A percentile compares a stretch with the other conserved stretches of the same genome.
Evolutionary conservation across 2,113 vertebrate species (phyloP).

Genomic region (Parus major): DNA sequence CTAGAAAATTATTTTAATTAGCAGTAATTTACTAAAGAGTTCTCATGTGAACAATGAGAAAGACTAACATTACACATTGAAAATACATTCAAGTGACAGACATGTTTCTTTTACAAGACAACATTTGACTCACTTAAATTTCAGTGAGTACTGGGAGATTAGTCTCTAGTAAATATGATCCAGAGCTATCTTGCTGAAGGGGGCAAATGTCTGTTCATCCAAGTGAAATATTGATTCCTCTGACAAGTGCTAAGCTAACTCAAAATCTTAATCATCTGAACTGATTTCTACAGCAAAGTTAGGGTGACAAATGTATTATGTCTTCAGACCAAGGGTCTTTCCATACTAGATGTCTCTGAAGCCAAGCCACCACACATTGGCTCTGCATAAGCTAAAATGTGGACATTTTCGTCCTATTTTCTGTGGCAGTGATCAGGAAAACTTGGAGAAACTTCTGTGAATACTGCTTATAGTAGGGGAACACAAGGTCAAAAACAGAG

Average conservation of each 20-base stretch:
- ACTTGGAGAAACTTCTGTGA: background rate
- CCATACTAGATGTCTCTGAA: background rate
- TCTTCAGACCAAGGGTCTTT: background rate
- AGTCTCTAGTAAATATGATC: background rate
- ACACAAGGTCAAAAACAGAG: background rate
- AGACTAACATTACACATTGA: background rate
- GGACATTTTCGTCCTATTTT: background rate
- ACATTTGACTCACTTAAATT: background rate
- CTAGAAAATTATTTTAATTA: constrained; percentile 25
- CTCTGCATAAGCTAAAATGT: background rate
- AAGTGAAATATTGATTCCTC: background rate
- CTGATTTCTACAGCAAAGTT: background rate
- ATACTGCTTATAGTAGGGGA: background rate
- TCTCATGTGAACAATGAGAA: background rate
- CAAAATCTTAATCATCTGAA: background rate
- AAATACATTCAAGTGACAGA: constrained; percentile 7
- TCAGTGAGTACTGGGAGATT: background rate
- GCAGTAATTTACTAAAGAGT: background rate
- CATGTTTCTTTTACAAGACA: background rate
- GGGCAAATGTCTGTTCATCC: background rate
- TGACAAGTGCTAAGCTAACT: background rate
- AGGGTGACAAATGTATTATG: background rate
- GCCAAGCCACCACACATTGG: background rate
- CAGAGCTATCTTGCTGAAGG: background rate
- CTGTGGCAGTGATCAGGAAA: background rate